Conservation (phyloP, 2,113 vertebrate species). For the Cricetomys ansorgei region DNA sequence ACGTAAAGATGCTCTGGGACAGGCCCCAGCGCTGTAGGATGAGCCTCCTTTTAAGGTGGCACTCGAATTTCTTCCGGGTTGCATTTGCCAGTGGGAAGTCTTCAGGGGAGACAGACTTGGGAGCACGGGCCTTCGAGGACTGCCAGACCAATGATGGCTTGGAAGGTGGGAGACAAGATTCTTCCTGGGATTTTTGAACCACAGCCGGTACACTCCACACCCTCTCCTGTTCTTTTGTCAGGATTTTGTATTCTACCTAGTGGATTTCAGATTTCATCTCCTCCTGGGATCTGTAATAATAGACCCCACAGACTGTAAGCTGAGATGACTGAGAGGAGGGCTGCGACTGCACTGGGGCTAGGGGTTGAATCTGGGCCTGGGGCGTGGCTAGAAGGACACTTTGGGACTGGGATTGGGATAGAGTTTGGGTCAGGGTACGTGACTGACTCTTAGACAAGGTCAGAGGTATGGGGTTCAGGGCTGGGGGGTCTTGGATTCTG, state of each 20-base stretch:
- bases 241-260: neutral
- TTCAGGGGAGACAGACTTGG: neutral
- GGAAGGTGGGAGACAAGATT: neutral
- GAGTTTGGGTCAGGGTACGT: neutral
- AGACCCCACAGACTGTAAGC: neutral
- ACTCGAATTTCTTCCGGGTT: neutral
- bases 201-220: neutral
- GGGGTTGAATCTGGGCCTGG: neutral
- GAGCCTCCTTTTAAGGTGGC: slow-evolving; percentile 43
- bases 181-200: neutral
- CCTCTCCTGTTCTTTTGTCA: neutral
- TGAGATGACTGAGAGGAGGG: neutral
- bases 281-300: neutral
- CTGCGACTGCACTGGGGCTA: neutral
- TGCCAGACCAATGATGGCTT: neutral
- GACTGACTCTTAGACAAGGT: neutral
- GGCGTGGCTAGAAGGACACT: too few relatives aligned
- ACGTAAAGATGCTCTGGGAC: neutral
- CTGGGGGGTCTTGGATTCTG: neutral
- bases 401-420: neutral
- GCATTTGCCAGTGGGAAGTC: neutral
- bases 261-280: neutral
- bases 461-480: fast-evolving
- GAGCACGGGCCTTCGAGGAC: neutral
- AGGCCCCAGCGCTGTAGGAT: neutral